These are phyloP conservation scores for Amphiprion percula DNA, from an alignment of 2,113 vertebrate species.

Conservation along the genomic window DNA sequence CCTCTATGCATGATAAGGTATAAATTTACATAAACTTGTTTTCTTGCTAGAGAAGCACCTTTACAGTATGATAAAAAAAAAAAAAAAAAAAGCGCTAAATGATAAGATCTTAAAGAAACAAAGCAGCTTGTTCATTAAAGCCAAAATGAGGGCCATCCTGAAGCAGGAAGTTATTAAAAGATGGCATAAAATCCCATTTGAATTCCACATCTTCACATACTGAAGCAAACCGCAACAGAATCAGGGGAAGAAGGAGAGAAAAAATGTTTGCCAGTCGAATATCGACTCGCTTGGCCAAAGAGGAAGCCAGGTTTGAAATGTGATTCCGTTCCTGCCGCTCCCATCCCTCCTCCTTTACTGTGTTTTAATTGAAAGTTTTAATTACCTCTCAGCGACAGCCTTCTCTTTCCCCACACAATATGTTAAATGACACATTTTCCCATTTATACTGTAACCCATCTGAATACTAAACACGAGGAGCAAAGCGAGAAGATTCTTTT, in stretches of 20 bases:
- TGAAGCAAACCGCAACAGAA: constrained; percentile 35
- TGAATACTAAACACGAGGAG: constrained; percentile 52
- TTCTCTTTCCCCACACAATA: constrained; percentile 28
- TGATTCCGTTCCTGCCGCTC: constrained; percentile 53
- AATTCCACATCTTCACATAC: constrained; percentile 28
- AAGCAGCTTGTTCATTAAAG: not conserved
- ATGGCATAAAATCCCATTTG: constrained; percentile 55
- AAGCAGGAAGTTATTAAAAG: constrained; percentile 59
- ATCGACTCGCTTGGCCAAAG: constrained; percentile 52
- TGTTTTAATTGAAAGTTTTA: constrained; percentile 78
- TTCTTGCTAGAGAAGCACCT: not conserved
- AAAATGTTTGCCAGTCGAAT: constrained; percentile 51
- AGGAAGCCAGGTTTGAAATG: constrained; percentile 76
- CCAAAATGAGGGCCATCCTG: not conserved
- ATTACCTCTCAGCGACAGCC: constrained; percentile 68
- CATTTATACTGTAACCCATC: constrained; percentile 21
- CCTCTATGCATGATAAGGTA: too few species aligned
- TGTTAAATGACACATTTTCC: constrained; percentile 66
- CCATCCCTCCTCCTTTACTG: constrained; percentile 46
- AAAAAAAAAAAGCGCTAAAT: not conserved
- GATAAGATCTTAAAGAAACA: constrained; percentile 12
- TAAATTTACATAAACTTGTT: too few species aligned
- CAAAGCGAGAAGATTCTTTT: constrained; percentile 27
- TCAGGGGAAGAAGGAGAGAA: constrained; percentile 17
- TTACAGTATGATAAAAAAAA: not conserved